phyloP scores from a whole-genome alignment of 2,113 vertebrate genomes.

The Procapra przewalskii region DNA sequence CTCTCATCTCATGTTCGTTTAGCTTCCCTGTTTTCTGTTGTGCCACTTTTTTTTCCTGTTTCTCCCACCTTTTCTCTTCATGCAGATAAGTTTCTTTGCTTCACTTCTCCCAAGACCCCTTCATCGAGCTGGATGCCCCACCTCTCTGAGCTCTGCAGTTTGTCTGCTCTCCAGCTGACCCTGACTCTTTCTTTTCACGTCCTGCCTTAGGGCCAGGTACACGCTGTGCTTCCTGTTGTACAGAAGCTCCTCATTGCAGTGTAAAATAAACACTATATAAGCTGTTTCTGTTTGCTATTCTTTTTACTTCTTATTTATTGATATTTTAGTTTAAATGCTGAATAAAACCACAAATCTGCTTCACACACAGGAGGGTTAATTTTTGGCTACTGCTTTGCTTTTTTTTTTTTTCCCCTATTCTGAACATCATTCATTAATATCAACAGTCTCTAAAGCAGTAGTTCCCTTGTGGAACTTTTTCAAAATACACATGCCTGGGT shows the following conservation, averaged over 20 bases:
- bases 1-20: not conserved
- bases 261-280: slow-evolving; percentile 93
- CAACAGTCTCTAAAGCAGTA: not conserved
- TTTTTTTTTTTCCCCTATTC: not conserved
- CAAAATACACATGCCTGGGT: not conserved
- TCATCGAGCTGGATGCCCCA: slow-evolving; percentile 85
- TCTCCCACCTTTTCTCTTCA: slow-evolving; percentile 83
- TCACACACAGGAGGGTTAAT: slow-evolving; percentile 56
- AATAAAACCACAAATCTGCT: slow-evolving; percentile 76
- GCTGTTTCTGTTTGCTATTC: slow-evolving; percentile 79
- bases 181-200: slow-evolving; percentile 72
- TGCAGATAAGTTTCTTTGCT: slow-evolving; percentile 97
- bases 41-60: slow-evolving; percentile 77
- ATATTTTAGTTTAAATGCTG: slow-evolving; percentile 73
- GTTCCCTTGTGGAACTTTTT: not conserved
- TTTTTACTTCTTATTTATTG: slow-evolving; percentile 82
- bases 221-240: slow-evolving; percentile 87
- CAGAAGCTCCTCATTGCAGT: slow-evolving; percentile 86
- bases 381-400: slow-evolving; percentile 62
- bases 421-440: not conserved
- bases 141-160: slow-evolving; percentile 86
- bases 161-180: slow-evolving; percentile 80
- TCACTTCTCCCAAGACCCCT: slow-evolving; percentile 89
- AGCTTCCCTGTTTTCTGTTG: slow-evolving; percentile 40
- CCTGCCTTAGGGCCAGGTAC: slow-evolving; percentile 77